Evolutionary conservation across 2,797 vertebrate genomes (phyloP), one percentile per base, ranked within the genome.

Genomic region (Cuculus canorus): DNA sequence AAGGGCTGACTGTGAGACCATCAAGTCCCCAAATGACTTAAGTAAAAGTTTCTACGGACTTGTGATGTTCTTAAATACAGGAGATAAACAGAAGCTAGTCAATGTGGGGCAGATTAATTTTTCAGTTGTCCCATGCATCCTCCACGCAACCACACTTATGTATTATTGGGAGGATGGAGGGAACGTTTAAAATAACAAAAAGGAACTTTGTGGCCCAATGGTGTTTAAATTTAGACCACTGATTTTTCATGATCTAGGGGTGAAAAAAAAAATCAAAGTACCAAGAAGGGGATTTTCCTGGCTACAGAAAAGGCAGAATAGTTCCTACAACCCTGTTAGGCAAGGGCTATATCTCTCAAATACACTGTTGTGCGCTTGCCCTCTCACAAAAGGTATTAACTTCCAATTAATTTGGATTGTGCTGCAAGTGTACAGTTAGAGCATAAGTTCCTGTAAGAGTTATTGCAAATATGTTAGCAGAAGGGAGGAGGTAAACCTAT

Each of bases 371-470:
- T 52, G 45, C 27, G 17, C 25, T 68, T 78, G 81, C 61, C 63
- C 79, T 82, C 90, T 70, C 59, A 53, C 39, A 61, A 82, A 75
- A 63, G 64, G 63, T 72, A 86, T 21, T 54, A 11, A 82, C 84
- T 90, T 90, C 35, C 28, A 66, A 37, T 56, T 71, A 75, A 59
- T 60, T 35, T 82, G 52, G 72, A n/a, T 39, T 56, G 63, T 60
- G 56, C 70, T 43, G 18, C 25, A 54, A 78, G 43, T 23, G 35
- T 33, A 33, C 39, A 41, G 41, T 19, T 76, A 59, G 73, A 48
- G 13, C 68, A 82, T 53, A 60, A 47, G n/a, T 41, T 73, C n/a
- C 37, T 76, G 6, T 57, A 19, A 54, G 52, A 60, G 41, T 75
- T 84, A 66, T 50, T 63, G 54, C 56, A 64, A 53, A 33, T 13